Base-by-base conservation (phyloP, 2,888 invertebrate species). In the Sinelater perroti region DNA sequence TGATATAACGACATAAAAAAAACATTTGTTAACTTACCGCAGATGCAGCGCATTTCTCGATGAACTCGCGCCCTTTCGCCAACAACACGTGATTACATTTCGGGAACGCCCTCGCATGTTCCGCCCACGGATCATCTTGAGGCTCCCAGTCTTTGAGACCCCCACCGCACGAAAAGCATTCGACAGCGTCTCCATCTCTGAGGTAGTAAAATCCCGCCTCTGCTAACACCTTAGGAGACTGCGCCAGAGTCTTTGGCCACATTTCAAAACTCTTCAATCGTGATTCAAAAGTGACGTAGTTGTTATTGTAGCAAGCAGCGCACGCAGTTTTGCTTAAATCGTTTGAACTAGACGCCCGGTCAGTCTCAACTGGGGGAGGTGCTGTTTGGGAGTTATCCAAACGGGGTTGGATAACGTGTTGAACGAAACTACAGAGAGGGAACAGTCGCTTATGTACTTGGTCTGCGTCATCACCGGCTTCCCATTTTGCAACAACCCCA, bases 161-260 rank as follows among this genome's bases (percentile, higher is more conserved):
- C 33, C 95, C 95, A 76, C 94, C 93, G 77, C 97, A 97, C 79
- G 93, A 92, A 80, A 95, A 97, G 77, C 97, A 97, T 53, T 92
- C 87, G 18, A 93, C 93, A 79, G 87, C 87, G 75, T 90, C 90
- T 38, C 83, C 85, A 17, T 80, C 78, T 13, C 88, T 88, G 64
- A 84, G 87, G 73, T 93, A 95, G 76, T 89, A 95, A 78, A 97
- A 94, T 2, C 96, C 96, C 16, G 96, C 94, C 50, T 88, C 87
- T 0, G 94, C 90, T 52, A 97, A 77, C 5, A 86, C 81, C 57
- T 87, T 83, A 0, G 94, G 91, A 1, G 85, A 86, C 76, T 94
- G 94, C 13, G 86, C 83, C 11, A 90, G 81, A 56, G 85, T 80
- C 2, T 84, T 81, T 0, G 93, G 92, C 95, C 95, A 96, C 53